Base-by-base conservation (phyloP, 2,113 vertebrate genomes). In the Heterocephalus glaber region DNA sequence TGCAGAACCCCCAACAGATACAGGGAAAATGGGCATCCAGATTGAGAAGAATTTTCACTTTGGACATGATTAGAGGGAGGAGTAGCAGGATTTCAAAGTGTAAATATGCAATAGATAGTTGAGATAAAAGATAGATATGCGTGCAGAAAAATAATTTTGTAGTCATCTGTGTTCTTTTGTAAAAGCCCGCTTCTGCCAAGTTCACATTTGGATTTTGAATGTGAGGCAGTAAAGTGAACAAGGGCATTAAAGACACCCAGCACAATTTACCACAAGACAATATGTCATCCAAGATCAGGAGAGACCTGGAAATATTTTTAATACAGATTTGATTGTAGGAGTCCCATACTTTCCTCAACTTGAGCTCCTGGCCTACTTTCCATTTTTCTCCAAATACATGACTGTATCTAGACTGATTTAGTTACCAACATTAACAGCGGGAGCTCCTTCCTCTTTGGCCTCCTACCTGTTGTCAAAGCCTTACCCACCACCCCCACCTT, bases 191-290 rank as follows among this genome's bases (percentile, higher is more conserved):
- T 91, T 63, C 22, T 70, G 44, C 49, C 68, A 86, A 93, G n/a
- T 49, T 79, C 54, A n/a, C 7, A 68, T 70, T 74, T 86, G 77
- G 5, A 76, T 89, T 97, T 70, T 68, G 80, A 74, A 74, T 41
- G 76, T 7, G n/a, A 89, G 38, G 61, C 20, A 11, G 54, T 93
- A 47, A 91, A 56, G 26, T 22, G 22, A 94, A 38, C 12, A 47
- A 88, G 49, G 24, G 17, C 83, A 89, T 66, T 58, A 7, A 91
- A 0, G 0, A 49, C 38, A 79, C 58, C 54, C 12, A 63, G 3
- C n/a, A 90, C 20, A 33, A 35, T 83, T n/a, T 49, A 33, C 17
- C 19, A 17, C 28, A 54, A 86, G 68, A 70, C 33, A 33, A 38
- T 82, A 70, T 3, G 33, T 5, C 56, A 44, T 20, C 33, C 63